These are phyloP conservation scores for Patella pellucida DNA, from an alignment of 2,888 invertebrate genomes.

Conservation along the genomic window DNA sequence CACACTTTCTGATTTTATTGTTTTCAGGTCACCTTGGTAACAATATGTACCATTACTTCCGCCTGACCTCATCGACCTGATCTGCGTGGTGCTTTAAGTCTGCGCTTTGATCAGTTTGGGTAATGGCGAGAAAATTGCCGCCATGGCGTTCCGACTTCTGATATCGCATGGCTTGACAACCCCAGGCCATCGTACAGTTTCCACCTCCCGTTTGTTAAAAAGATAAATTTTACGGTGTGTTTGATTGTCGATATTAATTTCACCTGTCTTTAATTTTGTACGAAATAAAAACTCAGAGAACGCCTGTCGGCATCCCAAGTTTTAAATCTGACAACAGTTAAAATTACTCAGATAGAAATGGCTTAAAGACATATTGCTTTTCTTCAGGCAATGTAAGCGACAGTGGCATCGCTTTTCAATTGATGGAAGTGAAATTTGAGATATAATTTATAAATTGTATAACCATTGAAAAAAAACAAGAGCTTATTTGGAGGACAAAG, in stretches of 20 bases:
- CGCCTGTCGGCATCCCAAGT: too few relatives aligned
- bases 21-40: conserved; percentile 11
- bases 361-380: too few relatives aligned
- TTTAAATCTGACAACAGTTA: too few relatives aligned
- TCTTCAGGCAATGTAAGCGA: too few relatives aligned
- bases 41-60: conserved; percentile 20
- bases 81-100: conserved; percentile 17
- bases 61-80: conserved; percentile 20
- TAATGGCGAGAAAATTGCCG: conserved; percentile 7
- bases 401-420: too few relatives aligned
- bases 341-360: too few relatives aligned
- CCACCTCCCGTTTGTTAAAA: conserved; percentile 5
- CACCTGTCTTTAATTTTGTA: conserved; percentile 10
- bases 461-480: too few relatives aligned
- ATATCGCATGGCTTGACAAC: neutral
- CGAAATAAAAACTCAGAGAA: neutral
- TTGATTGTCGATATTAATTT: neutral
- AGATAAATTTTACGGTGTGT: conserved; percentile 7
- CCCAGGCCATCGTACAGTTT: neutral
- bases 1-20: conserved; percentile 10
- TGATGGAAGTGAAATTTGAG: too few relatives aligned
- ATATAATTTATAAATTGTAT: too few relatives aligned
- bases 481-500: too few relatives aligned
- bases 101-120: conserved; percentile 16
- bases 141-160: neutral